phyloP scores from a whole-genome alignment of 2,113 vertebrate species.

The Apteryx owenii region DNA sequence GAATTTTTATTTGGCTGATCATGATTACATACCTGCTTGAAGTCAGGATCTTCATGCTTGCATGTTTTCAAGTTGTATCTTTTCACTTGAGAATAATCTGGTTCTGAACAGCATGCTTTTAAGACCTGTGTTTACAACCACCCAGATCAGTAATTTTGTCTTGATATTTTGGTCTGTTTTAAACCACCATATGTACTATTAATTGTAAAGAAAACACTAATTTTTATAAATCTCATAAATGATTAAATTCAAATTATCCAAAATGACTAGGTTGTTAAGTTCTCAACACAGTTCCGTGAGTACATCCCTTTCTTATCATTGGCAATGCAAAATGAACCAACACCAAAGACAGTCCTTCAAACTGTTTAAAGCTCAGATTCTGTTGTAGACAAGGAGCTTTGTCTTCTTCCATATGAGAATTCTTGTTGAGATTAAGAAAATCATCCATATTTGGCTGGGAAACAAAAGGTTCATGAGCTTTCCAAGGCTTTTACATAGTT shows the following conservation, averaged over 20 bases:
- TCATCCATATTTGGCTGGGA: not conserved
- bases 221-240: not conserved
- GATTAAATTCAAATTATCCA: not conserved
- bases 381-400: not conserved
- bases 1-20: not conserved
- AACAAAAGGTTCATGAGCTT: not conserved
- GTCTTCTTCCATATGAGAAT: not conserved
- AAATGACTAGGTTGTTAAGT: not conserved
- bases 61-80: not conserved
- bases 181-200: not conserved
- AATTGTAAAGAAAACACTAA: not conserved
- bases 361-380: not conserved
- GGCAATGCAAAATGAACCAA: not conserved
- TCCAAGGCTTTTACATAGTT: not conserved
- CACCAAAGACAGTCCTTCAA: not conserved
- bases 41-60: not conserved
- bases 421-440: not conserved
- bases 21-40: slow-evolving; percentile 30
- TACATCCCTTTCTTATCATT: not conserved
- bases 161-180: not conserved
- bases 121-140: slow-evolving; percentile 48
- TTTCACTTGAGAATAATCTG: not conserved
- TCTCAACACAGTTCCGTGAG: not conserved
- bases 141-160: not conserved
- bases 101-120: slow-evolving; percentile 18